Percentiles rank a stretch among this genome's conserved stretches.
phyloP scores from a whole-genome alignment of 2,113 vertebrate genomes.

The Regulus satrapa region DNA sequence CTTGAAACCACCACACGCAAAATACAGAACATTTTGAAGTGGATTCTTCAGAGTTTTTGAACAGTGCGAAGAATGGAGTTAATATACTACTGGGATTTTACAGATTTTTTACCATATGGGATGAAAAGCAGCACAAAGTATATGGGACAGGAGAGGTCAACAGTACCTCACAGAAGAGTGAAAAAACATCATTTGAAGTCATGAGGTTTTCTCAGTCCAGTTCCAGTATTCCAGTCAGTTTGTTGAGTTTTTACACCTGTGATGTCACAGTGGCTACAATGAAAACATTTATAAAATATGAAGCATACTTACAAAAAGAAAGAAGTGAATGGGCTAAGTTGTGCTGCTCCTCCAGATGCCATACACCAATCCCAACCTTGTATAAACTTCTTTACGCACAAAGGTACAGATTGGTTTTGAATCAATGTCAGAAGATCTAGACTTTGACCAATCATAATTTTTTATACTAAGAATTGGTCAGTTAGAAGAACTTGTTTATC shows the following conservation, averaged over 20 bases:
- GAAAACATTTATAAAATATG: not conserved
- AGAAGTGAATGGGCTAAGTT: not conserved
- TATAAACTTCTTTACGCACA: not conserved
- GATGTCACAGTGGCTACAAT: not conserved
- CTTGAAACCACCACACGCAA: not conserved
- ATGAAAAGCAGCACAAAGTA: not conserved
- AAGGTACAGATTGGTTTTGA: not conserved
- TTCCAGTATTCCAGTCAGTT: not conserved
- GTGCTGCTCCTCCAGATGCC: not conserved
- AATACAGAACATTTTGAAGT: not conserved
- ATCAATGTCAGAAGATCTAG: not conserved
- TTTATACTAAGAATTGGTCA: not conserved
- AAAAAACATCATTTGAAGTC: not conserved
- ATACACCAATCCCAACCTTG: not conserved
- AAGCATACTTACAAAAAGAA: not conserved
- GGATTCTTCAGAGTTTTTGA: not conserved
- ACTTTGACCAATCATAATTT: not conserved
- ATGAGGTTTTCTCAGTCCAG: not conserved
- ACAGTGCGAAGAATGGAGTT: not conserved
- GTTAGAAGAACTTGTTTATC: not conserved
- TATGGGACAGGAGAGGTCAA: not conserved
- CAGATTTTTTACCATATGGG: not conserved
- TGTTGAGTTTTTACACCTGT: not conserved
- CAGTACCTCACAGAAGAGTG: not conserved
- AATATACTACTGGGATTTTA: not conserved